phyloP scores from a whole-genome alignment of 2,888 invertebrate species.

The Apotomis betuletana region DNA sequence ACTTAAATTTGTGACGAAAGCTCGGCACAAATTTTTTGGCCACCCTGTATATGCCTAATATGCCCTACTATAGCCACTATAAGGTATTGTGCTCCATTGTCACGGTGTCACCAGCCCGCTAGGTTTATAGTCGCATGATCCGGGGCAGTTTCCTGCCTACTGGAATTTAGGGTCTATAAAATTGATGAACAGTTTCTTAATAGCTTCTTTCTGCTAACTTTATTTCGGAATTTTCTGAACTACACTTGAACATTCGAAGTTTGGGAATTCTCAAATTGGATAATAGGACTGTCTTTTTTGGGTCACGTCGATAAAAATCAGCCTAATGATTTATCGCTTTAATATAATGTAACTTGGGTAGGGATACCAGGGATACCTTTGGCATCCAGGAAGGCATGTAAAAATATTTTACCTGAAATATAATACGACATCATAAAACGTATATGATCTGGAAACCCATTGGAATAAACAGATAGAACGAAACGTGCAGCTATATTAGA shows the following conservation, averaged over 20 bases:
- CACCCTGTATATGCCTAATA: too few relatives aligned
- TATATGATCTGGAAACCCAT: background rate
- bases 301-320: slow-evolving; percentile 28
- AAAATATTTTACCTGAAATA: slow-evolving; percentile 7
- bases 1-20: too few relatives aligned
- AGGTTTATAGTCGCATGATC: slow-evolving; percentile 76
- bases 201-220: slow-evolving; percentile 60
- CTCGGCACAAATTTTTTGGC: too few relatives aligned
- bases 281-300: slow-evolving; percentile 32
- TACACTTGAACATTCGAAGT: slow-evolving; percentile 26
- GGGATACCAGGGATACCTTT: slow-evolving; percentile 10
- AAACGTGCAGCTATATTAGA: slow-evolving; percentile 10
- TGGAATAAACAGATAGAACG: background rate
- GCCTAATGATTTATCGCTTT: slow-evolving; percentile 33
- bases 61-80: slow-evolving; percentile 1
- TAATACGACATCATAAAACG: background rate
- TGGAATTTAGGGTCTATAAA: slow-evolving; percentile 79
- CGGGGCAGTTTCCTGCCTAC: slow-evolving; percentile 72
- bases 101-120: slow-evolving; percentile 69
- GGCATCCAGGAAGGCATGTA: slow-evolving; percentile 2
- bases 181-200: slow-evolving; percentile 79
- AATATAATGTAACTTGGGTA: slow-evolving; percentile 24
- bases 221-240: slow-evolving; percentile 38
- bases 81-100: slow-evolving; percentile 61
- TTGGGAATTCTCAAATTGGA: slow-evolving; percentile 24